Percentiles rank a stretch among this genome's conserved stretches.
These are phyloP conservation scores for Amphipoea lucens DNA, from an alignment of 2,888 invertebrate genomes.

Conservation along the genomic window DNA sequence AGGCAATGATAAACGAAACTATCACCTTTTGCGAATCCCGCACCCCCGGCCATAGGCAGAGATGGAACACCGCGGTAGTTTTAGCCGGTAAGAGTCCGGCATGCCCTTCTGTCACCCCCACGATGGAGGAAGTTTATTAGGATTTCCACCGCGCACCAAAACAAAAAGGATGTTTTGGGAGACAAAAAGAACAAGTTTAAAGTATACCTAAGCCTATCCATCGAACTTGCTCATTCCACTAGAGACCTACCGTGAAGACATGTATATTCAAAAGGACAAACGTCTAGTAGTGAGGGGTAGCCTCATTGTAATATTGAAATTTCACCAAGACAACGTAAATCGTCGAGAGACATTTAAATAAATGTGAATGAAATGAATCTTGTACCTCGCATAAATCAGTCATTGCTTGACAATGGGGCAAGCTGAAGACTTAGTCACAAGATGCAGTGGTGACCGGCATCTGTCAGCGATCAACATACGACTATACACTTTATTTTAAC, in stretches of 20 bases:
- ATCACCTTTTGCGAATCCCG: not conserved
- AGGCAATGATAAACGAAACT: not conserved
- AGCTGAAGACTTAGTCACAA: slow-evolving; percentile 63
- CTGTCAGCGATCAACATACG: slow-evolving; percentile 40
- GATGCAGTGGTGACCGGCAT: slow-evolving; percentile 56
- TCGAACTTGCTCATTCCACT: slow-evolving; percentile 11
- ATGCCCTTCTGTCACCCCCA: no score
- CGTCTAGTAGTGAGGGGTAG: slow-evolving; percentile 59
- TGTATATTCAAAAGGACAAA: slow-evolving; percentile 58
- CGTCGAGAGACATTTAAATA: slow-evolving; percentile 65
- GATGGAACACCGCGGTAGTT: no score
- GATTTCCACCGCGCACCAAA: no score
- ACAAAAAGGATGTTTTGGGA: no score
- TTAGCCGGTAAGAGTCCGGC: no score
- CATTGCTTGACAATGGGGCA: slow-evolving; percentile 67
- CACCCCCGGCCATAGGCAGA: no score
- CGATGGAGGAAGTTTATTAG: no score
- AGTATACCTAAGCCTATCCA: not conserved
- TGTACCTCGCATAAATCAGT: slow-evolving; percentile 66
- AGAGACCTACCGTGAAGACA: slow-evolving; percentile 53
- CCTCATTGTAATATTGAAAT: slow-evolving; percentile 69
- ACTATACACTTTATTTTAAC: slow-evolving; percentile 42
- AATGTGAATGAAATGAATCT: slow-evolving; percentile 70
- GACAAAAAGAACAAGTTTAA: not conserved
- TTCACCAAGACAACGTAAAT: slow-evolving; percentile 63